phyloP scores from a whole-genome alignment of 1,140 invertebrate species.

The Drosophila chauvacae region DNA sequence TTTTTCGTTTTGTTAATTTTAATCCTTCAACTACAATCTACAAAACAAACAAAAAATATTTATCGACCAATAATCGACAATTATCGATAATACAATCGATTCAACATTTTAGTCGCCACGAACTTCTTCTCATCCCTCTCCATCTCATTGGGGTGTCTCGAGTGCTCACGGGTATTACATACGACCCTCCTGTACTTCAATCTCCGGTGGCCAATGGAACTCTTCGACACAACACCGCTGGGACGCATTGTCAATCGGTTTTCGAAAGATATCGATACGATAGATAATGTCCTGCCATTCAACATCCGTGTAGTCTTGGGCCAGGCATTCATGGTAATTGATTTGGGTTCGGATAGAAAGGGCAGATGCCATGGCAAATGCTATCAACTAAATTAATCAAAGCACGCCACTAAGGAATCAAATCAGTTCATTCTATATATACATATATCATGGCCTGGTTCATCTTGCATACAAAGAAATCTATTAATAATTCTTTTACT shows the following conservation, averaged over 20 bases:
- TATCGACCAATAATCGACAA: conserved; percentile 15
- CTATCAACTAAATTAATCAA: conserved; percentile 15
- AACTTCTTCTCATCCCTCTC: conserved; percentile 80
- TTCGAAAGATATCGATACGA: conserved; percentile 89
- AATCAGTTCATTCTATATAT: conserved; percentile 19
- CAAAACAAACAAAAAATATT: not conserved
- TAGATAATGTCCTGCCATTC: conserved; percentile 87
- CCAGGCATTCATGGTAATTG: conserved; percentile 82
- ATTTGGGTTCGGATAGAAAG: not conserved
- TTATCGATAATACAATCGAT: conserved; percentile 8
- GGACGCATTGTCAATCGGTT: conserved; percentile 92
- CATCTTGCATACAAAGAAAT: conserved; percentile 13
- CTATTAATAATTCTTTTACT: not conserved
- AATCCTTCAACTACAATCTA: not conserved
- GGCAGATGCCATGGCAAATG: conserved; percentile 10
- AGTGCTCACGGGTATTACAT: conserved; percentile 86
- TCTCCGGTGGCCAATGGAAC: conserved; percentile 89
- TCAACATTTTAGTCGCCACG: conserved; percentile 71
- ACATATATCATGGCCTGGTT: conserved; percentile 13
- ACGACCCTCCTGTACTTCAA: conserved; percentile 87
- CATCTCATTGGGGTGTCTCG: conserved; percentile 84
- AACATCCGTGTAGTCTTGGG: conserved; percentile 83
- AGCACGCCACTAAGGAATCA: conserved; percentile 8
- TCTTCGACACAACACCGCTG: conserved; percentile 91
- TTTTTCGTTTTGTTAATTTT: conserved; percentile 19